Conservation (phyloP, 1,140 invertebrate genomes). For the Popillia japonica region DNA sequence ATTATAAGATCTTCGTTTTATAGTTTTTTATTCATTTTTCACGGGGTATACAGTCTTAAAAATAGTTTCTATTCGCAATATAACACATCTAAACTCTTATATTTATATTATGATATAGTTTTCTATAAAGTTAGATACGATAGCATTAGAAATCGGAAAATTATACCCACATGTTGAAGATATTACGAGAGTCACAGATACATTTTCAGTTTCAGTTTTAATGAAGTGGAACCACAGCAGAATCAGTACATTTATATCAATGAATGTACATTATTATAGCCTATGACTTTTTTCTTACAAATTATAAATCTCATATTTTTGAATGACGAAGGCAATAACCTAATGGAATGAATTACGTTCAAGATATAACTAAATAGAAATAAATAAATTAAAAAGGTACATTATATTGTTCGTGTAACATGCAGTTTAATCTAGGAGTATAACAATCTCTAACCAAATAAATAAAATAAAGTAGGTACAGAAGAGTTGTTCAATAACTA, state of each 20-base stretch:
- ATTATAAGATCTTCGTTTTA: constrained; percentile 1
- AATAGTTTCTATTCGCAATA: constrained; percentile 36
- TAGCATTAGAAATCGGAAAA: neutral
- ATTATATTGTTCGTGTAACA: neutral
- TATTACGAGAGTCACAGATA: neutral
- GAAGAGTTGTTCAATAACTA: neutral
- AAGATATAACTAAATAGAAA: neutral
- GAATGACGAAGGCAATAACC: neutral
- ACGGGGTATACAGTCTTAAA: constrained; percentile 21
- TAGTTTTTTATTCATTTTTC: neutral
- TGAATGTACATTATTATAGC: neutral
- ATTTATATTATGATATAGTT: neutral
- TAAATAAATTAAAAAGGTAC: neutral
- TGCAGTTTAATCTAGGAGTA: neutral
- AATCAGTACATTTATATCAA: neutral
- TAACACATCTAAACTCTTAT: constrained; percentile 35
- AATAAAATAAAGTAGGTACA: neutral
- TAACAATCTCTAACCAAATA: neutral
- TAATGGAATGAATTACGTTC: constrained; percentile 5
- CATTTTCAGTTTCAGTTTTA: neutral
- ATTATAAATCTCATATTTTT: neutral
- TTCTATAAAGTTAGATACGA: neutral
- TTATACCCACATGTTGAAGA: neutral
- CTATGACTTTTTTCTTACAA: neutral
- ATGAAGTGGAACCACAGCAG: neutral